Base-by-base conservation (phyloP, 2,113 vertebrate genomes). In the Solenodon paradoxus region DNA sequence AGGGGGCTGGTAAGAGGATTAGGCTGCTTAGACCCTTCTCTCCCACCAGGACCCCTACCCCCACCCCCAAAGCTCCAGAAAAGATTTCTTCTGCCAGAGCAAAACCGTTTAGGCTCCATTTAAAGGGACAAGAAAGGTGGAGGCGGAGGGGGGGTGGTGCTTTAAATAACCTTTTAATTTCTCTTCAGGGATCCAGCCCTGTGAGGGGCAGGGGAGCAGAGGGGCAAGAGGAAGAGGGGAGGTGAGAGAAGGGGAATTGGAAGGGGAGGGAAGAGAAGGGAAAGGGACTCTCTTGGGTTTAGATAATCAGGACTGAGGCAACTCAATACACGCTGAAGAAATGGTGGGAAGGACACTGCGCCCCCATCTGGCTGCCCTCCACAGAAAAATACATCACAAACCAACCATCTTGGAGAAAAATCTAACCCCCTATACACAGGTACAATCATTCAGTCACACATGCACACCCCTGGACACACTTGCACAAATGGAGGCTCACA, bases 1-100 rank as follows among this genome's bases (percentile, higher is more conserved):
- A 99, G 99, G 99, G 98, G 99, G 99, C 98, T n/a, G 98, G 98
- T 99, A 99, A 99, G 99, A 99, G 99, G 99, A 99, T 99, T 99
- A 99, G 99, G 99, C 99, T 98, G 99, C 99, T 99, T 99, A 99
- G 99, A 99, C 99, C 99, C 99, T 99, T 99, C 99, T 99, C 99
- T 99, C 99, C 98, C 99, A 98, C 99, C 98, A 98, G 99, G 98
- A 92, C 97, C 97, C 98, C 99, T 99, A 75, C 91, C 94, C 97
- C 97, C 97, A 96, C 94, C 97, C 97, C 96, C 97, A 98, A 92
- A 97, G 97, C 99, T 99, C 99, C 98, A 99, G 99, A 99, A 99
- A 99, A 99, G 99, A 99, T 99, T 99, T 99, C 98, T 99, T 99
- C 99, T 99, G 98, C 99, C 98, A 99, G 98, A 99, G 99, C 99